A percentile compares a stretch with the other conserved stretches of the same genome.
phyloP scores from a whole-genome alignment of 2,113 vertebrate species.

The Chaetodon trifascialis region DNA sequence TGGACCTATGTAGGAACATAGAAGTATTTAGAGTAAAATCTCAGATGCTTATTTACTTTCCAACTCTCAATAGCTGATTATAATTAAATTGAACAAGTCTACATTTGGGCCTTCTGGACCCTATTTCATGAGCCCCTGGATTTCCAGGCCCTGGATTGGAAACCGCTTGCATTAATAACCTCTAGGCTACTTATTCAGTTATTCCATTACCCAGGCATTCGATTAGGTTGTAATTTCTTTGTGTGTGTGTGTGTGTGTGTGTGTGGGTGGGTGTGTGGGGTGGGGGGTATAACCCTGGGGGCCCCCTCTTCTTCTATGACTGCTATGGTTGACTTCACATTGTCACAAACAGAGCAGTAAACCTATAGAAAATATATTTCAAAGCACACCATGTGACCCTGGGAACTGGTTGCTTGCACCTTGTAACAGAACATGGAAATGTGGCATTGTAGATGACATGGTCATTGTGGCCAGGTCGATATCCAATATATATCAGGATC shows the following conservation, averaged over 20 bases:
- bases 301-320: constrained; percentile 32
- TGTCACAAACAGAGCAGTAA: constrained; percentile 39
- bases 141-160: constrained; percentile 53
- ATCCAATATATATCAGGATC: constrained; percentile 65
- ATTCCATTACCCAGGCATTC: constrained; percentile 77
- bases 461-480: constrained; percentile 77
- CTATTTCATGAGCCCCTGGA: constrained; percentile 41
- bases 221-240: constrained; percentile 77
- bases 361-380: constrained; percentile 33
- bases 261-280: constrained; percentile 14
- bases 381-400: constrained; percentile 62
- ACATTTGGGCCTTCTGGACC: constrained; percentile 24
- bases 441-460: constrained; percentile 74
- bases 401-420: constrained; percentile 59
- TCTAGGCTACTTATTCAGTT: constrained; percentile 77
- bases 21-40: not conserved
- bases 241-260: constrained; percentile 44
- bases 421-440: constrained; percentile 51
- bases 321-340: constrained; percentile 59
- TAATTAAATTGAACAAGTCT: constrained; percentile 12
- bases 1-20: not conserved
- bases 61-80: not conserved
- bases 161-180: constrained; percentile 75
- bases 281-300: constrained; percentile 60
- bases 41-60: constrained; percentile 1